Conservation (phyloP, 2,888 invertebrate species). For the Adelognathus sp. region DNA sequence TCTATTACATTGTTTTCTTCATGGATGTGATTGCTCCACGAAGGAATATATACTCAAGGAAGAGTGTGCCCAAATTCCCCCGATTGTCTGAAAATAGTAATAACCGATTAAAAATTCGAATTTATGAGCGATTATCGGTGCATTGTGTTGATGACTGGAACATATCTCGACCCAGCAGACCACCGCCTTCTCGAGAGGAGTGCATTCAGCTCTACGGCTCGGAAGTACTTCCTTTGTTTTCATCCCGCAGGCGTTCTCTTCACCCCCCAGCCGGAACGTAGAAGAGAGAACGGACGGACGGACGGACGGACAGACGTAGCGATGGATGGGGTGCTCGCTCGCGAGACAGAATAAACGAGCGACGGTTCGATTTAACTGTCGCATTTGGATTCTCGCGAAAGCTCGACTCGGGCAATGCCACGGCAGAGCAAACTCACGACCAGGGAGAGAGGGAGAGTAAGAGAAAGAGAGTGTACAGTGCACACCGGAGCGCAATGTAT, state of each 20-base stretch:
- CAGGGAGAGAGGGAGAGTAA: background rate
- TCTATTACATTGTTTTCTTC: no score
- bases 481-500: constrained; percentile 46
- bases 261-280: background rate
- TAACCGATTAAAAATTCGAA: background rate
- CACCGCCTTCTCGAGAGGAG: constrained; percentile 39
- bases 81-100: background rate
- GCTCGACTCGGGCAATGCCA: constrained; percentile 44
- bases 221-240: constrained; percentile 48
- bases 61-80: no score
- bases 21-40: no score
- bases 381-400: constrained; percentile 71
- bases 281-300: background rate
- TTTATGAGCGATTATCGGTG: background rate
- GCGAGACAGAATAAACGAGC: constrained; percentile 71
- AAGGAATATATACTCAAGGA: no score
- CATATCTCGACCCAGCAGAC: background rate
- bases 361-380: constrained; percentile 75
- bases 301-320: constrained; percentile 28
- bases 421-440: background rate
- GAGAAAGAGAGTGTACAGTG: constrained; percentile 21
- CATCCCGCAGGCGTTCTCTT: constrained; percentile 32
- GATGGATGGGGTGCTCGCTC: constrained; percentile 55
- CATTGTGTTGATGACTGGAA: background rate
- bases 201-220: constrained; percentile 39